Percentiles rank a stretch among this genome's conserved stretches.
Conservation (phyloP, 2,888 invertebrate species). For the Deilephila elpenor region DNA sequence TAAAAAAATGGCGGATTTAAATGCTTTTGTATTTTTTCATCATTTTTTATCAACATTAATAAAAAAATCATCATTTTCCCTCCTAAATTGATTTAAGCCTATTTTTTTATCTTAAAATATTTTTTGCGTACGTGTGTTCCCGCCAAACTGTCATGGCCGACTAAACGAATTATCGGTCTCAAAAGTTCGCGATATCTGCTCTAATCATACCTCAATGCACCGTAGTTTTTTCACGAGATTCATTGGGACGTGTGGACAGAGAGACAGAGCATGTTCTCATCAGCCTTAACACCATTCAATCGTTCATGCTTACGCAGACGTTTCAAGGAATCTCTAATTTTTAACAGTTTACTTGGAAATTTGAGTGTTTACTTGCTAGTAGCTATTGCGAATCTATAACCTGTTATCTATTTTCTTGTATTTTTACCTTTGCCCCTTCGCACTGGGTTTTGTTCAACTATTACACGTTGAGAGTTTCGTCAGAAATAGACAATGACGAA, state of each 20-base stretch:
- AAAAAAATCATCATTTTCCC: too few species aligned
- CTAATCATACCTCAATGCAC: too few species aligned
- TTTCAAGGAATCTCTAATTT: slow-evolving; percentile 77
- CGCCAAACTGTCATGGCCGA: too few species aligned
- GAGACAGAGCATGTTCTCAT: slow-evolving; percentile 20
- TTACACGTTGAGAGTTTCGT: background rate
- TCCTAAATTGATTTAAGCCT: too few species aligned
- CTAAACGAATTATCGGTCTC: too few species aligned
- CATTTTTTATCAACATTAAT: too few species aligned
- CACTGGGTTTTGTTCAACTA: slow-evolving; percentile 72
- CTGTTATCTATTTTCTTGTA: slow-evolving; percentile 65
- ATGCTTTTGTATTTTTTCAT: too few species aligned
- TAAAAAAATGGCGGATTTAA: too few species aligned
- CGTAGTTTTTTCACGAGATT: slow-evolving; percentile 68
- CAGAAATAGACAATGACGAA: too few species aligned
- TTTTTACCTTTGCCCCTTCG: slow-evolving; percentile 69
- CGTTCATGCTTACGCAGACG: slow-evolving; percentile 40
- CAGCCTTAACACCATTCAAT: slow-evolving; percentile 15
- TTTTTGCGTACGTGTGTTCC: too few species aligned
- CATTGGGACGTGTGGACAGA: slow-evolving; percentile 70
- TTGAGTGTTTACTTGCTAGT: slow-evolving; percentile 82
- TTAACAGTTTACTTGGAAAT: slow-evolving; percentile 53
- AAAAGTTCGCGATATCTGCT: too few species aligned
- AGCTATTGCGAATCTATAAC: slow-evolving; percentile 80
- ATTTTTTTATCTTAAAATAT: too few species aligned